Percentiles rank a stretch among this genome's conserved stretches.
These are phyloP conservation scores for Amblyteles armatorius DNA, from an alignment of 2,888 invertebrate genomes.

Conservation along the genomic window DNA sequence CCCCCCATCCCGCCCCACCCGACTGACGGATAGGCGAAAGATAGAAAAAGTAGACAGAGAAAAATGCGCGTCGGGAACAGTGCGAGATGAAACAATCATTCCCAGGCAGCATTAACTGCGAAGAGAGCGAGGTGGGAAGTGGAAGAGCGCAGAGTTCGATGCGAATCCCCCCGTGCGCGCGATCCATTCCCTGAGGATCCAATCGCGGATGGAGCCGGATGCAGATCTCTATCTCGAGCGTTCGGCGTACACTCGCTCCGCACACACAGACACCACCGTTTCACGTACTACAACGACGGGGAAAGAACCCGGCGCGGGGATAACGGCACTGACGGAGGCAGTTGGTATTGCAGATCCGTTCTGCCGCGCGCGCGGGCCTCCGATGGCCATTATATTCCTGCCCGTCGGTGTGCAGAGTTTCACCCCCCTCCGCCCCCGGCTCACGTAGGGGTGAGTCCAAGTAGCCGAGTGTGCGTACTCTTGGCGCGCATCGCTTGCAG, in stretches of 20 bases:
- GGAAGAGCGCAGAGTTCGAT: conserved; percentile 60
- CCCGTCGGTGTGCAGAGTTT: conserved; percentile 30
- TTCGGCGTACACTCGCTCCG: conserved; percentile 40
- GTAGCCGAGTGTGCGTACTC: conserved; percentile 34
- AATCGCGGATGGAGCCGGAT: conserved; percentile 68
- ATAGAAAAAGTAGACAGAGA: conserved; percentile 13
- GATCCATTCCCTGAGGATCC: conserved; percentile 69
- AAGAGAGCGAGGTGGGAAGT: conserved; percentile 42
- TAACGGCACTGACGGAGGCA: conserved; percentile 42
- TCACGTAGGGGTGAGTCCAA: conserved; percentile 20
- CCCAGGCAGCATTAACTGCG: conserved; percentile 25
- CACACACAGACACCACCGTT: conserved; percentile 22
- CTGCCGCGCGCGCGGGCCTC: conserved; percentile 42
- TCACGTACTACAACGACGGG: background rate
- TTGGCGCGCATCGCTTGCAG: conserved; percentile 30
- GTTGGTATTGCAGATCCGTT: conserved; percentile 64
- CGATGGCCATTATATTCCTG: conserved; percentile 64
- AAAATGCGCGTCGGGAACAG: conserved; percentile 40
- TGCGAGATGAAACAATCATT: conserved; percentile 61
- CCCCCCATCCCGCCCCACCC: background rate
- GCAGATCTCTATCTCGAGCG: conserved; percentile 62
- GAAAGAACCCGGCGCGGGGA: background rate
- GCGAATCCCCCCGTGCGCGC: conserved; percentile 50
- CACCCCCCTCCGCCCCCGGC: background rate
- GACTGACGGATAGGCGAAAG: conserved; percentile 11